phyloP scores from a whole-genome alignment of 2,888 invertebrate species.

The Plebejus anna region DNA sequence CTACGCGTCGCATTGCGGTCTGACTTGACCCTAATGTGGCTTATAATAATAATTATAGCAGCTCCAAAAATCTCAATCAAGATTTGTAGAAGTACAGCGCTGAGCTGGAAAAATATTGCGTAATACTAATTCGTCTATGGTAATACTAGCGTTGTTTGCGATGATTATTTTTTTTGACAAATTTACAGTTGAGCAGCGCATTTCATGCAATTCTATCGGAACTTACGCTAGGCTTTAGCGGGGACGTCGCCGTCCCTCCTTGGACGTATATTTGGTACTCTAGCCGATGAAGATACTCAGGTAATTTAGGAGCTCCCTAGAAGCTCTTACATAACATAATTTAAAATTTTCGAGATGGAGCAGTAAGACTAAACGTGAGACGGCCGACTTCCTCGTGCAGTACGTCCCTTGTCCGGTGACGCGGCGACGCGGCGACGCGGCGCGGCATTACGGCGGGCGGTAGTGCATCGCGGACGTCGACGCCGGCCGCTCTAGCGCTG shows the following conservation, averaged over 20 bases:
- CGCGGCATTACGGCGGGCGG: constrained; percentile 40
- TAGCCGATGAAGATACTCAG: constrained; percentile 13
- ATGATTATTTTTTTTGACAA: neutral
- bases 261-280: constrained; percentile 22
- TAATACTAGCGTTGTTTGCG: neutral
- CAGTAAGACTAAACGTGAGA: neutral
- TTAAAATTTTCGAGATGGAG: constrained; percentile 14
- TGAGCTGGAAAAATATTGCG: neutral
- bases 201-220: neutral
- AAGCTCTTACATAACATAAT: neutral
- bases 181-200: neutral
- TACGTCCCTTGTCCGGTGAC: neutral
- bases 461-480: constrained; percentile 44
- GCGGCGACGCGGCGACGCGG: constrained; percentile 25
- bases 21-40: neutral
- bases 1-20: no score
- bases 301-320: neutral
- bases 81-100: neutral
- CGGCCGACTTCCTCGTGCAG: constrained; percentile 32
- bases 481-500: constrained; percentile 59
- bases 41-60: neutral
- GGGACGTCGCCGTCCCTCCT: neutral
- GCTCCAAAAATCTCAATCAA: neutral
- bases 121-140: neutral
- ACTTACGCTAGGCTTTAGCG: neutral